Evolutionary conservation across 2,113 vertebrate genomes (phyloP).

Genomic region (Gasterosteus aculeatus): DNA sequence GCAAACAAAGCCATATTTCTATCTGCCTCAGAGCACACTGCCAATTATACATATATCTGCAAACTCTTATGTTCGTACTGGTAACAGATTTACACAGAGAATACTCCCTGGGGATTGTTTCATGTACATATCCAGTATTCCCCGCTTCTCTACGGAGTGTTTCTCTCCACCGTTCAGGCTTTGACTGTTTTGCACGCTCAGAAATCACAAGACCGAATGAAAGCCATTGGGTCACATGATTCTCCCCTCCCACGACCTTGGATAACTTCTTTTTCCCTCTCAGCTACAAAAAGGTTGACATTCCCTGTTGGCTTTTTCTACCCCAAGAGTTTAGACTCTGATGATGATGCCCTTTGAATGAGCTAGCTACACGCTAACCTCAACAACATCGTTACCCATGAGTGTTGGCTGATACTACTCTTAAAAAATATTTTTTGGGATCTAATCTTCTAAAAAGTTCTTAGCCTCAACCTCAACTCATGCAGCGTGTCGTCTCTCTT

Average conservation of each 20-base stretch:
- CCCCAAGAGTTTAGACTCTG: conserved; percentile 16
- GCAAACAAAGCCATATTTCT: neutral
- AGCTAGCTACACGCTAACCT: conserved; percentile 12
- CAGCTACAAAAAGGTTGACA: conserved; percentile 6
- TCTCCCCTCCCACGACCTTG: conserved; percentile 28
- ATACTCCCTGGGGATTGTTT: neutral
- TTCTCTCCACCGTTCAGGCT: conserved; percentile 35
- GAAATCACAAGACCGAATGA: conserved; percentile 77
- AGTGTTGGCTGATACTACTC: conserved; percentile 28
- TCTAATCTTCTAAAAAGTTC: conserved; percentile 8
- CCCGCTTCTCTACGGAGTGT: conserved; percentile 9
- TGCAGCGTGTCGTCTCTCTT: conserved; percentile 1
- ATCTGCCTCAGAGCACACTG: neutral
- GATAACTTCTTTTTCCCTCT: conserved; percentile 48
- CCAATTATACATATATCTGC: neutral
- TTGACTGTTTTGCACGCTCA: conserved; percentile 54
- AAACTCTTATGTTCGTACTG: neutral
- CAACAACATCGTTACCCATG: conserved; percentile 17
- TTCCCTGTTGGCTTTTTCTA: neutral
- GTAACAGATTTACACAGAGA: neutral
- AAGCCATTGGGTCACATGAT: conserved; percentile 75
- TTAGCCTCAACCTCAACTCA: conserved; percentile 6
- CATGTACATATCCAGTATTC: neutral
- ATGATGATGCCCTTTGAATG: conserved; percentile 12
- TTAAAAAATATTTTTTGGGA: neutral